Conservation (phyloP, 2,797 vertebrate genomes). For the Megaceryle alcyon region DNA sequence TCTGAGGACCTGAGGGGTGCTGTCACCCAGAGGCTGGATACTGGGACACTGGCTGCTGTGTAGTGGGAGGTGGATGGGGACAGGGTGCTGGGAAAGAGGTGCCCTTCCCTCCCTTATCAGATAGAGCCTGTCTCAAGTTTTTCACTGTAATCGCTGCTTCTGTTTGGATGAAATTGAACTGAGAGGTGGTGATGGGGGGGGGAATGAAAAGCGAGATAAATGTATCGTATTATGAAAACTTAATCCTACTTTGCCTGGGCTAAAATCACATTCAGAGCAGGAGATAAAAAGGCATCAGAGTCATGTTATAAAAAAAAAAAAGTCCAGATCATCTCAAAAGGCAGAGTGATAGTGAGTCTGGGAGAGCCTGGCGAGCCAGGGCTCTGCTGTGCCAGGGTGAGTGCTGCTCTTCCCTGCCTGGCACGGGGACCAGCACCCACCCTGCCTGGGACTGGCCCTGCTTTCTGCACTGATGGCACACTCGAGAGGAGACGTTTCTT, state of each 20-base stretch:
- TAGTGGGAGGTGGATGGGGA: not conserved
- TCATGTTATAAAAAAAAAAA: not conserved
- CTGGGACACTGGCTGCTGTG: not conserved
- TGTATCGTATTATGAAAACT: constrained; percentile 66
- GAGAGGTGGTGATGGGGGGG: not conserved
- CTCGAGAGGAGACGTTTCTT: not conserved
- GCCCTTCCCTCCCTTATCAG: not conserved
- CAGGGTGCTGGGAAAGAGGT: not conserved
- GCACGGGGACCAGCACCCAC: not conserved
- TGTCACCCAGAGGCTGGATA: not conserved
- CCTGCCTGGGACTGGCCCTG: not conserved
- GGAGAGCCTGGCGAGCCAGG: not conserved
- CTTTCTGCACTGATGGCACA: rapidly evolving
- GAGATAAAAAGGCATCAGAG: constrained; percentile 71
- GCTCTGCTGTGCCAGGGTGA: not conserved
- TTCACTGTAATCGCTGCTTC: not conserved
- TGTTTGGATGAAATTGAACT: constrained; percentile 32
- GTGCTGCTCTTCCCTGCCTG: not conserved
- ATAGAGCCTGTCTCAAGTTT: not conserved
- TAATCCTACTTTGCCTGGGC: constrained; percentile 76
- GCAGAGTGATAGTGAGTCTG: not conserved
- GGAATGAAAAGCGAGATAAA: constrained; percentile 66
- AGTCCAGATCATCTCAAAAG: constrained; percentile 14
- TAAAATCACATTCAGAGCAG: constrained; percentile 65
- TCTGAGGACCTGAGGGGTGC: not conserved